Conservation (phyloP, 1,140 invertebrate genomes). For the Drosophila tani region DNA sequence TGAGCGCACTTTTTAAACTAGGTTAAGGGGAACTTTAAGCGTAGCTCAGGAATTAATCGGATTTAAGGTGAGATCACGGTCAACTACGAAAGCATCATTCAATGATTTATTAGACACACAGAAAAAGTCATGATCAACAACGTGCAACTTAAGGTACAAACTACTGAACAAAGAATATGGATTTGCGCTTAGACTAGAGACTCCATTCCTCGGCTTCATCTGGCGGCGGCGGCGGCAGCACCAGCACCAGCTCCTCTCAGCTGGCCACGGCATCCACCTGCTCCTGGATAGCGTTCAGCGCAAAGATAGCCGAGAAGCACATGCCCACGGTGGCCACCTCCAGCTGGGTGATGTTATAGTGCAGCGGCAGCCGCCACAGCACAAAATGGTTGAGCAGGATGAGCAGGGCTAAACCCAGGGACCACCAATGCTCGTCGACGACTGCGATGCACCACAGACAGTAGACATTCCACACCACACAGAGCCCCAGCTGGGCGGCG, state of each 20-base stretch:
- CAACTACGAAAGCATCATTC: background rate
- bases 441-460: constrained; percentile 61
- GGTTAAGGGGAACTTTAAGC: background rate
- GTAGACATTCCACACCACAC: constrained; percentile 65
- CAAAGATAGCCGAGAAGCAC: constrained; percentile 70
- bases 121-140: background rate
- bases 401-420: constrained; percentile 52
- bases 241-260: constrained; percentile 10
- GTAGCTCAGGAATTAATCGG: background rate
- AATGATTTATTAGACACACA: constrained; percentile 12
- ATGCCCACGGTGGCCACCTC: constrained; percentile 71
- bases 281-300: constrained; percentile 66
- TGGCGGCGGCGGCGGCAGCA: background rate
- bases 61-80: background rate
- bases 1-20: background rate
- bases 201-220: background rate
- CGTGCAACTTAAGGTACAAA: constrained; percentile 3
- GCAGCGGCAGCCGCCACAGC: constrained; percentile 61
- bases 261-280: constrained; percentile 36
- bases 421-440: constrained; percentile 63
- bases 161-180: constrained; percentile 1
- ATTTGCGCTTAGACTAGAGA: constrained; percentile 9
- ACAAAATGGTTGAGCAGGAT: constrained; percentile 71
- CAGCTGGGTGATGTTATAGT: constrained; percentile 59
- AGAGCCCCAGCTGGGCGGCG: constrained; percentile 37